Evolutionary conservation across 92 coral and sea anemone genomes (phyloP).

Genomic region (Paramuricea clavata): DNA sequence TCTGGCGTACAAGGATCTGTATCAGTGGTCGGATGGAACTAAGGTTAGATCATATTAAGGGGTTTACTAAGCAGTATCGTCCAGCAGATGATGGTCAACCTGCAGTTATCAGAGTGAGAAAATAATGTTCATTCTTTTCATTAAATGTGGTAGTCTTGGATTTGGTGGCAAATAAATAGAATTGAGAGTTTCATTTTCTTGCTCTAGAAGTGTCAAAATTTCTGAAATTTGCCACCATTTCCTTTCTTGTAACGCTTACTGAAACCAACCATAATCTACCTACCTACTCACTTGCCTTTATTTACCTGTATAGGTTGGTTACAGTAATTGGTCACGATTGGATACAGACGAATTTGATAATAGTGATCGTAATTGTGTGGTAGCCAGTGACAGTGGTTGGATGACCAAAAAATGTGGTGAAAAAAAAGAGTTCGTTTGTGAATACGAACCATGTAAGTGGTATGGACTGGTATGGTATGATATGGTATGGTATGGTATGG

Average conservation of each 20-base stretch:
- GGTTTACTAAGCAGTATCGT: no score
- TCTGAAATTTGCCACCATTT: no score
- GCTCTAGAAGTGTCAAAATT: no score
- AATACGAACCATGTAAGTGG: conserved; percentile 23
- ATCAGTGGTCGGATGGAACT: conserved; percentile 1
- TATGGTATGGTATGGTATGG: background rate
- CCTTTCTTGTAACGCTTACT: no score
- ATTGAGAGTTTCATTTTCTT: no score
- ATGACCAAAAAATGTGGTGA: background rate
- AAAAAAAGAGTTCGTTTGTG: background rate
- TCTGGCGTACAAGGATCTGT: background rate
- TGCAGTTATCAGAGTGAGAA: no score
- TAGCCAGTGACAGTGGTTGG: conserved; percentile 19
- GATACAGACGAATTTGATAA: background rate
- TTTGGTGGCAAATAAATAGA: no score
- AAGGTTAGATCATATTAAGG: background rate
- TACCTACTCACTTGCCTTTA: background rate
- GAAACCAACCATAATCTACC: no score
- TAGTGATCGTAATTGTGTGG: background rate
- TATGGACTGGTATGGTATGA: background rate
- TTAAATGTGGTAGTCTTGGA: no score
- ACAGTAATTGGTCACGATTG: background rate
- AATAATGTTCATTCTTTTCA: no score
- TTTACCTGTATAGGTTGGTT: background rate
- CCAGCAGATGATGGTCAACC: no score